Evolutionary conservation across 2,113 vertebrate genomes (phyloP).

Genomic region (Taurulus bubalis): DNA sequence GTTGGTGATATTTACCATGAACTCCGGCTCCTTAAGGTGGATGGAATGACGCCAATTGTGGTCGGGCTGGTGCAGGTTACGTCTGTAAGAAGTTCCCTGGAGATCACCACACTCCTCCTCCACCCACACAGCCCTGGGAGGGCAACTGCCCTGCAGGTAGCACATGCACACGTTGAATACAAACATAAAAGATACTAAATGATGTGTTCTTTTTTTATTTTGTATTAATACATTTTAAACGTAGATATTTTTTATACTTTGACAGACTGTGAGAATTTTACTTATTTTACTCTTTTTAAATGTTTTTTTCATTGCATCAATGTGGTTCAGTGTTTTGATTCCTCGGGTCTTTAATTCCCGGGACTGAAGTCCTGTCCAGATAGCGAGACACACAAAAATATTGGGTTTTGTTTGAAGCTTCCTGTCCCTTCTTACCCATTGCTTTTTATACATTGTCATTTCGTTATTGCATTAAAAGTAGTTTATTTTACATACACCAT

Average conservation of each 20-base stretch:
- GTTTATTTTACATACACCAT: not conserved
- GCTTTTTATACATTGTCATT: not conserved
- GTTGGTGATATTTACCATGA: not conserved
- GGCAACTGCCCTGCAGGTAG: conserved; percentile 84
- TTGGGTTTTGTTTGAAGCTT: not conserved
- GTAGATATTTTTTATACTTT: too few relatives aligned
- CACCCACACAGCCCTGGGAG: conserved; percentile 84
- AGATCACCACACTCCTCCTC: conserved; percentile 72
- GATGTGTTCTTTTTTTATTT: too few relatives aligned
- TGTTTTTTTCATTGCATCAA: too few relatives aligned
- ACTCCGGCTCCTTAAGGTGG: conserved; percentile 61
- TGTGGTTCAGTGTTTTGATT: too few relatives aligned
- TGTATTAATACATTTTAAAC: too few relatives aligned
- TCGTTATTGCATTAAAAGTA: not conserved
- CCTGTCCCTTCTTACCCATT: not conserved
- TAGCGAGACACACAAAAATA: not conserved
- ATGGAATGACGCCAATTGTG: conserved; percentile 86
- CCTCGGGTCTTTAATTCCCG: too few relatives aligned
- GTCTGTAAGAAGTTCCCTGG: conserved; percentile 84
- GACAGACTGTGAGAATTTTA: too few relatives aligned
- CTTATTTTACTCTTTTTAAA: too few relatives aligned
- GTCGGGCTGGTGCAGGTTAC: conserved; percentile 76
- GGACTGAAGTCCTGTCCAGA: not conserved
- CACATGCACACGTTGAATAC: not conserved
- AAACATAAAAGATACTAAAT: not conserved